Conservation (phyloP, 2,113 vertebrate genomes). For the Myotis brandtii region DNA sequence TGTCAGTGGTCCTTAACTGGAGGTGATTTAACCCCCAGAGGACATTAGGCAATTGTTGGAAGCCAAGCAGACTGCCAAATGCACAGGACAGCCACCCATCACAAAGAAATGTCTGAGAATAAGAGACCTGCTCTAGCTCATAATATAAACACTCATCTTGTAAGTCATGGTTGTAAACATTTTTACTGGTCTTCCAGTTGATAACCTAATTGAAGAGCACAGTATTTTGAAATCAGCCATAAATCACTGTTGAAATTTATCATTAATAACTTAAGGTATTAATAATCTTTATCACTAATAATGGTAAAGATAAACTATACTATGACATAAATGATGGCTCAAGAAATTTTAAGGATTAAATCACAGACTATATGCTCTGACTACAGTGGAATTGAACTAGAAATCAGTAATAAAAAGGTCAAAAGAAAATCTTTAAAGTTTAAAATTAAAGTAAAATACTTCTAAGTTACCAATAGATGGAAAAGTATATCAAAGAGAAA, state of each 20-base stretch:
- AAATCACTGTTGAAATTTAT: neutral
- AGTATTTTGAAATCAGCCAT: neutral
- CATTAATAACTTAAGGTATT: neutral
- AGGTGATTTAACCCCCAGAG: neutral
- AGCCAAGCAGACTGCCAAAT: neutral
- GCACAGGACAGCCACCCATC: neutral
- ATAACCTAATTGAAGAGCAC: neutral
- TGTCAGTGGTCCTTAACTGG: neutral
- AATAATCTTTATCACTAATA: neutral
- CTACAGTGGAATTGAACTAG: neutral
- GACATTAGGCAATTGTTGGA: neutral
- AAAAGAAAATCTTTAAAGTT: neutral
- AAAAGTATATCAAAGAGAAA: conserved; percentile 9
- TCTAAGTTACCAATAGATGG: neutral
- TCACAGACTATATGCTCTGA: neutral
- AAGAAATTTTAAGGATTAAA: neutral
- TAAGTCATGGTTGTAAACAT: neutral
- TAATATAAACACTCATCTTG: neutral
- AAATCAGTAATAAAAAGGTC: conserved; percentile 5
- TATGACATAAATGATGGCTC: neutral
- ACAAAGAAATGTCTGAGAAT: neutral
- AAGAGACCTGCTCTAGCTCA: neutral
- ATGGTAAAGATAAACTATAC: neutral
- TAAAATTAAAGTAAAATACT: neutral
- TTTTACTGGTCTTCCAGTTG: conserved; percentile 21